These are phyloP conservation scores for Microctenopoma stevenorrisi DNA, from an alignment of 2,797 vertebrate species.

Conservation along the genomic window DNA sequence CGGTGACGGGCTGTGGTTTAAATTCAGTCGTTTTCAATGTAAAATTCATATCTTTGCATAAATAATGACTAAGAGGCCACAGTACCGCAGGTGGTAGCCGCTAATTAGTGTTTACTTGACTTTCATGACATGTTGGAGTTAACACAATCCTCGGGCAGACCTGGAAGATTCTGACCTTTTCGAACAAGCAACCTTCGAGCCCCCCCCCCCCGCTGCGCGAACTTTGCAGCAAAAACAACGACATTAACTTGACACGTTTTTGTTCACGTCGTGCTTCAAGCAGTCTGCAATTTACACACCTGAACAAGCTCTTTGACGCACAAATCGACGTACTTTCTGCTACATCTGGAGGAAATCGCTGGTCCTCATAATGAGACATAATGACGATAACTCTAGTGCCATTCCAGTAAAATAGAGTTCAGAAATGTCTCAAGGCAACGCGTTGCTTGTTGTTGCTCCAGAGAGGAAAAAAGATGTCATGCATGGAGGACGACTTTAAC, in stretches of 20 bases:
- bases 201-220: constrained; percentile 14
- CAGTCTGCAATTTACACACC: constrained; percentile 20
- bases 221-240: constrained; percentile 15
- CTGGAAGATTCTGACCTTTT: constrained; percentile 45
- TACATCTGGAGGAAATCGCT: constrained; percentile 46
- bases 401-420: not conserved
- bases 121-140: constrained; percentile 7
- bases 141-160: not conserved
- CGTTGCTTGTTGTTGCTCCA: constrained; percentile 15
- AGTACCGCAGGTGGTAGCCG: not conserved
- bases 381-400: constrained; percentile 5
- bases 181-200: constrained; percentile 13
- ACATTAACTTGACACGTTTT: constrained; percentile 18
- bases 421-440: constrained; percentile 12
- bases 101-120: not conserved
- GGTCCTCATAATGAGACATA: constrained; percentile 34
- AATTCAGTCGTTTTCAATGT: not conserved
- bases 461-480: not conserved
- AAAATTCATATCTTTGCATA: not conserved
- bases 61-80: not conserved
- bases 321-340: constrained; percentile 11
- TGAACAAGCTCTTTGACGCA: constrained; percentile 10
- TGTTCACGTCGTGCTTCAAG: constrained; percentile 38
- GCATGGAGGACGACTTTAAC: not conserved
- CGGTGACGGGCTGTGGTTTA: not conserved